These are phyloP conservation scores for Arion vulgaris DNA, from an alignment of 1,140 invertebrate genomes.

Conservation along the genomic window DNA sequence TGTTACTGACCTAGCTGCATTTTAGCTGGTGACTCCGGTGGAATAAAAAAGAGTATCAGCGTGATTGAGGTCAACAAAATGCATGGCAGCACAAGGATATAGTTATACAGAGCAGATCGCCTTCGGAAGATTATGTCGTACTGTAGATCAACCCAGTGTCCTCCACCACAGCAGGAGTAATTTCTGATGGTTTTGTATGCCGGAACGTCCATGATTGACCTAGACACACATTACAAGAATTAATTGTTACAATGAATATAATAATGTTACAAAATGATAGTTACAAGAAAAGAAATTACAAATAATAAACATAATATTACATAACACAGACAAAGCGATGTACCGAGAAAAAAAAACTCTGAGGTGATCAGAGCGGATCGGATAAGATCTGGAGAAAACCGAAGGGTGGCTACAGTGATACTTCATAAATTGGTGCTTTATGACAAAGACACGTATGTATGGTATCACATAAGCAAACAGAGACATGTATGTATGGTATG, in stretches of 20 bases:
- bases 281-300: neutral
- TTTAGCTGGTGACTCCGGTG: constrained; percentile 72
- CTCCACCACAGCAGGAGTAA: constrained; percentile 67
- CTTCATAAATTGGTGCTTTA: too few species aligned
- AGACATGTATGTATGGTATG: too few species aligned
- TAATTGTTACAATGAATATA: too few species aligned
- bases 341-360: too few species aligned
- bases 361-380: too few species aligned
- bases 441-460: too few species aligned
- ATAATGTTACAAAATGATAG: too few species aligned
- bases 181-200: constrained; percentile 52
- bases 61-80: constrained; percentile 70
- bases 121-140: constrained; percentile 64
- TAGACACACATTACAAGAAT: too few species aligned
- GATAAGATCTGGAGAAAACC: too few species aligned
- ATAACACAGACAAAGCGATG: too few species aligned
- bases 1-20: constrained; percentile 70
- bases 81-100: constrained; percentile 70
- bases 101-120: constrained; percentile 69
- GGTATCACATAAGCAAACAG: too few species aligned
- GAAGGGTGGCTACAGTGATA: too few species aligned
- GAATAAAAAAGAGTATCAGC: constrained; percentile 71
- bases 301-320: neutral
- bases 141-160: constrained; percentile 67
- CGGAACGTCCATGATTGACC: constrained; percentile 54